Conservation (phyloP, 1,140 invertebrate genomes). For the Penaeus japonicus region DNA sequence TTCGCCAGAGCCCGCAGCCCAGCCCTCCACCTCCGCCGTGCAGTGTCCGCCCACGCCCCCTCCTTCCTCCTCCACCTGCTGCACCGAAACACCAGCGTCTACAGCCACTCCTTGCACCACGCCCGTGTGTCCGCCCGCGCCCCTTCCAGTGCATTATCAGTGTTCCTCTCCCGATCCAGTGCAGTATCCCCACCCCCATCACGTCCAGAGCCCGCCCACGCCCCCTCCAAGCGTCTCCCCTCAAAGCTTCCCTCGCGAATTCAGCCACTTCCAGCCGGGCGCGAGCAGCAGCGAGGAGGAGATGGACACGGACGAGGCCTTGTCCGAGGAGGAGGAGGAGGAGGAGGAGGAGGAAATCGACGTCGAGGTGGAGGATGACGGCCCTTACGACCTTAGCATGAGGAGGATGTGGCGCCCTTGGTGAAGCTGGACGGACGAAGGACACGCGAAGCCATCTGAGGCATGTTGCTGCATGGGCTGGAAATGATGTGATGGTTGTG, state of each 20-base stretch:
- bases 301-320: neutral
- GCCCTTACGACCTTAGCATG: neutral
- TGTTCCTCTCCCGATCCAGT: neutral
- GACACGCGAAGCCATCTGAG: no score
- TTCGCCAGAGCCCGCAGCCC: neutral
- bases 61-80: neutral
- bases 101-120: neutral
- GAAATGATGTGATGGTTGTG: no score
- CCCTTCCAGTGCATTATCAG: neutral
- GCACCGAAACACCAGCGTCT: neutral
- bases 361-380: neutral
- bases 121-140: neutral
- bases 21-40: neutral
- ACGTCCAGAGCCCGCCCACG: neutral
- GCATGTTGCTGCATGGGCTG: no score
- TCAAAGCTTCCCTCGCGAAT: neutral
- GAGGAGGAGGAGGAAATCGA: neutral
- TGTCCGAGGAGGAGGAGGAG: neutral
- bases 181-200: neutral
- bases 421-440: neutral
- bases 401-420: neutral
- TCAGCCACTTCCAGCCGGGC: neutral
- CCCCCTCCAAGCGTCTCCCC: neutral
- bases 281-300: neutral
- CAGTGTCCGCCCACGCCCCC: neutral